Evolutionary conservation across 2,888 invertebrate genomes (phyloP), one percentile per base, ranked within the genome.

Genomic region (Xestia xanthographa): DNA sequence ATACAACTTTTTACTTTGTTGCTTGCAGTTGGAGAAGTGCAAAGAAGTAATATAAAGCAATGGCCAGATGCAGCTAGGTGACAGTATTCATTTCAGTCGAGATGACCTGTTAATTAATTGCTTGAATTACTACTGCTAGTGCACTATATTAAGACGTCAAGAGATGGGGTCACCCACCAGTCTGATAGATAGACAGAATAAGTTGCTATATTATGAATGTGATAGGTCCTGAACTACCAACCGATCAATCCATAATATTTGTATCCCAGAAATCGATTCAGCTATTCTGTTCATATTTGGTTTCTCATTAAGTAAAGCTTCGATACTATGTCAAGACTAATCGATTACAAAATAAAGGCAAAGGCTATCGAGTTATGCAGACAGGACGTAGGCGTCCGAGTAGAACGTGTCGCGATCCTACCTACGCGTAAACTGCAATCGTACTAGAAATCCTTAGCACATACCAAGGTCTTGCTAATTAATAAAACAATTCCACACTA

Each of bases 381-480:
- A 83, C 81, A 78, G 63, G 80, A 66, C 75, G 89, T 89, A 86
- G 88, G 88, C 77, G 86, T 82, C 71, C 65, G 71, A 74, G 73
- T 77, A 77, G 79, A 80, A 66, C 67, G 73, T 75, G 82, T 76
- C 82, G 75, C 82, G 80, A 73, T 82, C 88, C 84, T 83, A 70
- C 91, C 91, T 84, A 90, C 90, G 75, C 81, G 68, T 68, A 72
- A 79, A 75, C 75, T 84, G 83, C 85, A 86, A 85, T 83, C 81
- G 70, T 73, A 78, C 71, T 86, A 84, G 80, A 81, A 86, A 87
- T 89, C 85, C 75, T 81, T 86, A 81, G 78, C 79, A 75, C 69
- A 82, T 82, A 75, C 69, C 82, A 87, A 87, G 86, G 87, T 65
- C 85, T 87, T 77, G 48, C 50, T 67, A 79, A 74, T 66, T 77